These are phyloP conservation scores for Manis crassicaudata DNA, from an alignment of 2,797 vertebrate genomes.

Conservation along the genomic window DNA sequence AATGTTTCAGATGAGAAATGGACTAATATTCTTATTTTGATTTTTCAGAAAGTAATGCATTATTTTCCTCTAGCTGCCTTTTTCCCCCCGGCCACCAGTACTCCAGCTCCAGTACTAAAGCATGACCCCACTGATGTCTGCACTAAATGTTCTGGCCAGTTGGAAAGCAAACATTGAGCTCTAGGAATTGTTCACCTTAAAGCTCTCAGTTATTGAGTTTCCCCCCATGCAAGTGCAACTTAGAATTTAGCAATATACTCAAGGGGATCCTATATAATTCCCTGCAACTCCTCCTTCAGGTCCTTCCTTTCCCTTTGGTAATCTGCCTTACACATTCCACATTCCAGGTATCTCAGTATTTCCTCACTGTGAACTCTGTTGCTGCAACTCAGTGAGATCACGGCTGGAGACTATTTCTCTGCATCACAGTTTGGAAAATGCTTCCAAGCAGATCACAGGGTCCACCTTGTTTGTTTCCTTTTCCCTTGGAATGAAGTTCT, in stretches of 20 bases:
- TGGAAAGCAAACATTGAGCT: not conserved
- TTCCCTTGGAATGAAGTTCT: not conserved
- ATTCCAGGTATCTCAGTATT: not conserved
- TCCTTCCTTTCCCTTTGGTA: not conserved
- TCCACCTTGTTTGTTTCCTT: not conserved
- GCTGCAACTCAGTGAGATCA: not conserved
- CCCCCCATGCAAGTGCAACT: not conserved
- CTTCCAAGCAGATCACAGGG: not conserved
- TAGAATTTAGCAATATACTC: not conserved
- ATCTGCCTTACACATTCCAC: not conserved
- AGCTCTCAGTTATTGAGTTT: not conserved
- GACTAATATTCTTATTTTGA: not conserved
- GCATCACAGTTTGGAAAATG: not conserved
- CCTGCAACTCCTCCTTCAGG: not conserved
- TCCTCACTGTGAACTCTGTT: not conserved
- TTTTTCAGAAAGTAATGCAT: not conserved
- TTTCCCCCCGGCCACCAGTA: not conserved
- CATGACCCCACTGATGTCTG: not conserved
- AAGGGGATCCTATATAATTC: not conserved
- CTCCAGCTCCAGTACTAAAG: not conserved
- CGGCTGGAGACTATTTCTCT: too few relatives aligned
- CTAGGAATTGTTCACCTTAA: not conserved
- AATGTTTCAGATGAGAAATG: conserved; percentile 2
- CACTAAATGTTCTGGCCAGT: not conserved
- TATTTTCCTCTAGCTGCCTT: not conserved